Evolutionary conservation across 2,113 vertebrate species (phyloP).

Genomic region (Paraplagusia blochii): DNA sequence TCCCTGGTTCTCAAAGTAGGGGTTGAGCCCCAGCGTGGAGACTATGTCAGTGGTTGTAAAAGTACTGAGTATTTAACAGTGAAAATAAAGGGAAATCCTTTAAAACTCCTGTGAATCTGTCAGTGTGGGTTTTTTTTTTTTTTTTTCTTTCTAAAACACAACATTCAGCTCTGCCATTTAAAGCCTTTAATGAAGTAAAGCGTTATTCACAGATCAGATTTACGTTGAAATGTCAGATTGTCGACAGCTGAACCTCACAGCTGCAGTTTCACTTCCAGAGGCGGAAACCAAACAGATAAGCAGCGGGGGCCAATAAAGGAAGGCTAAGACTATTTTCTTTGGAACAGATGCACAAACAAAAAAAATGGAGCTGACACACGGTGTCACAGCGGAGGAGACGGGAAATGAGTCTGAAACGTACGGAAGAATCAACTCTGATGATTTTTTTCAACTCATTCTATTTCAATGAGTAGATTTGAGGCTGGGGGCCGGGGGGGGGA

Average conservation of each 20-base stretch:
- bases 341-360: conserved; percentile 27
- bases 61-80: too few species aligned
- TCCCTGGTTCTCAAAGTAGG: too few species aligned
- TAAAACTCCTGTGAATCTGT: too few species aligned
- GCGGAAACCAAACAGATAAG: conserved; percentile 47
- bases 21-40: too few species aligned
- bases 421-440: too few species aligned
- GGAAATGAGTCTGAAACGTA: too few species aligned
- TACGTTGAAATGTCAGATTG: conserved; percentile 26
- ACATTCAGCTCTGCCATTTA: conserved; percentile 3
- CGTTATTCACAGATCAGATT: not conserved
- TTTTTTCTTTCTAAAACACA: conserved; percentile 2
- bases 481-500: not conserved
- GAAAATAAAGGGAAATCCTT: too few species aligned
- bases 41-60: too few species aligned
- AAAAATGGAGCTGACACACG: not conserved
- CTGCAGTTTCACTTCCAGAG: conserved; percentile 38
- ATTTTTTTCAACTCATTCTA: too few species aligned
- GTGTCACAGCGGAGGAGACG: too few species aligned
- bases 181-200: conserved; percentile 2
- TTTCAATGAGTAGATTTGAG: too few species aligned
- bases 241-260: conserved; percentile 21
- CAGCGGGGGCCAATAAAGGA: conserved; percentile 45
- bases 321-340: conserved; percentile 37
- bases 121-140: too few species aligned